phyloP scores from a whole-genome alignment of 2,888 invertebrate genomes.

The Leptinotarsa rubiginosa region DNA sequence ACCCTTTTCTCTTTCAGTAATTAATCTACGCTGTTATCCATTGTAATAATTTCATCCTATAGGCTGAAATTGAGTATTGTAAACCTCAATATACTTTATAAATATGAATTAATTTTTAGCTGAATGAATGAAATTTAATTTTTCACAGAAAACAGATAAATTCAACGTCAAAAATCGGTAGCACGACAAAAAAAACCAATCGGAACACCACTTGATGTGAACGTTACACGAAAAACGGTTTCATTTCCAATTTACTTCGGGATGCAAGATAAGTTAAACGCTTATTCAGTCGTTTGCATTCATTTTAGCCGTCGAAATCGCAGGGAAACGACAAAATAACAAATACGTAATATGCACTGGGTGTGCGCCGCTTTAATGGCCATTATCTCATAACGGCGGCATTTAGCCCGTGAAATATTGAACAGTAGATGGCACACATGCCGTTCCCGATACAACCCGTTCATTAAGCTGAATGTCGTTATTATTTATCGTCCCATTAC shows the following conservation, averaged over 20 bases:
- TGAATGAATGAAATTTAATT: no score
- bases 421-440: constrained; percentile 61
- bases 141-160: no score
- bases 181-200: background rate
- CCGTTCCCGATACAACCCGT: constrained; percentile 58
- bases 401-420: constrained; percentile 63
- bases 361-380: constrained; percentile 61
- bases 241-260: constrained; percentile 5
- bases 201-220: background rate
- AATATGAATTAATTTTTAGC: no score
- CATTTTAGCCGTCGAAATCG: constrained; percentile 46
- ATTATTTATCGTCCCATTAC: constrained; percentile 61
- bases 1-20: no score
- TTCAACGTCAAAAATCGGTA: no score
- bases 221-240: constrained; percentile 3
- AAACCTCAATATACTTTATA: no score
- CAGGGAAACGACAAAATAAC: constrained; percentile 59
- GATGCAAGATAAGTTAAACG: background rate
- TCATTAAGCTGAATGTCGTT: constrained; percentile 59
- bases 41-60: no score
- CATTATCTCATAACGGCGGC: constrained; percentile 64
- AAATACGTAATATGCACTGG: constrained; percentile 61
- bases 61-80: no score
- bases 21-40: no score
- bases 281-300: constrained; percentile 50